Evolutionary conservation across 2,888 invertebrate genomes (phyloP), one percentile per base, ranked within the genome.

Genomic region (Anarsia innoxiella): DNA sequence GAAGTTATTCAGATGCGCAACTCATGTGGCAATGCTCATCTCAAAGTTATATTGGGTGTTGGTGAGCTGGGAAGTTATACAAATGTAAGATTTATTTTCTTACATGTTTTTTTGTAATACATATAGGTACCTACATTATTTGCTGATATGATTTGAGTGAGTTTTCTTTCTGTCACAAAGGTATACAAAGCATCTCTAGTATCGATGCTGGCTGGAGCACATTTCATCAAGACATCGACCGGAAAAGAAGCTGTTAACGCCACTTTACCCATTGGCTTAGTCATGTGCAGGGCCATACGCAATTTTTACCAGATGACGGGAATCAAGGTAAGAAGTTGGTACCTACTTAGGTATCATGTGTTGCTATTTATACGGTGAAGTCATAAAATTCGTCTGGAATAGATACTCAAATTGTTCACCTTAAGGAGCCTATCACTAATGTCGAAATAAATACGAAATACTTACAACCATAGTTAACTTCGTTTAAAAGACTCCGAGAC

Each of bases 211-310:
- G 97, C 97, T 39, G 99, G 99, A 9, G 92, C 97, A 2, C 95
- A 99, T 78, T 99, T 99, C 64, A 98, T 99, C 44, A 99, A 99
- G 82, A 99, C 99, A 2, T 98, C 98, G 0, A 99, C 99, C 0
- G 98, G 95, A 33, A 99, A 99, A 76, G 99, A 99, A 75, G 73
- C 89, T 1, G 91, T 96, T 0, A 99, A 99, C 84, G 99, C 99
- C 0, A 98, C 95, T 1, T 74, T 99, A 10, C 91, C 93, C 4
- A 91, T 94, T 29, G 97, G 97, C 0, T 83, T 97, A 35, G 92
- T 97, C 1, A 99, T 99, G 99, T 93, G 95, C 50, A 82, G 92
- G 57, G 99, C 98, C 13, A 98, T 99, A 46, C 86, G 91, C 43
- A 91, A 92, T 48, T 96, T 90, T 61, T 83, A 91, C 56, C 74